phyloP scores from a whole-genome alignment of 2,888 invertebrate genomes.

The Philopedon plagiatum region DNA sequence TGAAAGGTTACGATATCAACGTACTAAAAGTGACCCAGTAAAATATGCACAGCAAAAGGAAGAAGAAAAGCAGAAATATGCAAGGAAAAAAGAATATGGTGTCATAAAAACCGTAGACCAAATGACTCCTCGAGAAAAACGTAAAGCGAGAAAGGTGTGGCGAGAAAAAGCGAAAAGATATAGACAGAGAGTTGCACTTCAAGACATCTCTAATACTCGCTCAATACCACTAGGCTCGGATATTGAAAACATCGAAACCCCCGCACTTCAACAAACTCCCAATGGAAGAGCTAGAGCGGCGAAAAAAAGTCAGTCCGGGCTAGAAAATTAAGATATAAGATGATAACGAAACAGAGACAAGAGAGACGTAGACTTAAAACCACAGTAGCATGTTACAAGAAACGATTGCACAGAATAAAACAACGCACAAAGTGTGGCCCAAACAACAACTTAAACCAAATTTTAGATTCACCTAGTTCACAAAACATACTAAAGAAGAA shows the following conservation, averaged over 20 bases:
- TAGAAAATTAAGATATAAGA: not conserved
- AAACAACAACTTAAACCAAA: not conserved
- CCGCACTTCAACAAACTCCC: not conserved
- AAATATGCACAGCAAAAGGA: slow-evolving; percentile 20
- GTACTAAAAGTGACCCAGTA: slow-evolving; percentile 26
- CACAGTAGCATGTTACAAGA: not conserved
- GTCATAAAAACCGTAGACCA: slow-evolving; percentile 23
- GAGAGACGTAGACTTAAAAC: not conserved
- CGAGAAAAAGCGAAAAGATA: not conserved
- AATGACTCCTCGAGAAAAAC: slow-evolving; percentile 24
- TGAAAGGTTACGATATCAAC: slow-evolving; percentile 14
- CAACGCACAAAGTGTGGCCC: not conserved
- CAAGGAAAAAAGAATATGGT: slow-evolving; percentile 25
- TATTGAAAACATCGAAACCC: not conserved
- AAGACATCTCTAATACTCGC: not conserved
- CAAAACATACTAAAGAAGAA: not conserved
- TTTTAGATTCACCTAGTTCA: not conserved
- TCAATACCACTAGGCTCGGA: not conserved
- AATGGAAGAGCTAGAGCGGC: not conserved
- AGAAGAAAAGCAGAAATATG: slow-evolving; percentile 20
- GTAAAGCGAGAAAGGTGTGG: slow-evolving; percentile 14
- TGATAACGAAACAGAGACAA: not conserved
- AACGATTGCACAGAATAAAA: not conserved
- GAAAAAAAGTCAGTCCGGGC: not conserved
- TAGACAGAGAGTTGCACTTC: not conserved